Evolutionary conservation across 2,888 invertebrate genomes (phyloP).

Genomic region (Yponomeuta cagnagella): DNA sequence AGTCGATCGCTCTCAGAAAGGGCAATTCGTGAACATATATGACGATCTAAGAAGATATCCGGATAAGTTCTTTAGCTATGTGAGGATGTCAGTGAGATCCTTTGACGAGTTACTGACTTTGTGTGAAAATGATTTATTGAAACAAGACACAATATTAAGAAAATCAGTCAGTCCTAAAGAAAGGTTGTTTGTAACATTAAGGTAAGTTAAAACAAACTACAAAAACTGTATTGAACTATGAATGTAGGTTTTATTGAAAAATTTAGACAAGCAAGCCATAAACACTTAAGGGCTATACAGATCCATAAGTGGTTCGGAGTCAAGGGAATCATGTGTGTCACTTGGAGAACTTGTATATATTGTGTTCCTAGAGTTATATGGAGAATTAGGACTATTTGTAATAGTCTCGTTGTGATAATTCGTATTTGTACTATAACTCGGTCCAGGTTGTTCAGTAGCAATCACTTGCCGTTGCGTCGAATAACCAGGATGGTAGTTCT

Average conservation of each 20-base stretch:
- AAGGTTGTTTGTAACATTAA: conserved; percentile 23
- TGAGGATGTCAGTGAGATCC: conserved; percentile 24
- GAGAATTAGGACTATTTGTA: conserved; percentile 20
- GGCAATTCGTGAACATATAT: conserved; percentile 9
- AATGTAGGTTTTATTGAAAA: conserved; percentile 18
- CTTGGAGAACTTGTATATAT: conserved; percentile 16
- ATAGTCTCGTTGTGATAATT: conserved; percentile 21
- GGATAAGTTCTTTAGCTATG: conserved; percentile 22
- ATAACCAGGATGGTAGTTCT: conserved; percentile 22
- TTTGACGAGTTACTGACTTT: conserved; percentile 26
- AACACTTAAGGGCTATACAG: conserved; percentile 16
- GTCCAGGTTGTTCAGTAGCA: conserved; percentile 21
- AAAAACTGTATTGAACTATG: conserved; percentile 15
- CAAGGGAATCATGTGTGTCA: conserved; percentile 14
- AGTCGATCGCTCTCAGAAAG: background rate
- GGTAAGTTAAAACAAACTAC: conserved; percentile 20
- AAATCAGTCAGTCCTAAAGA: conserved; percentile 26
- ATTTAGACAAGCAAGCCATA: conserved; percentile 17
- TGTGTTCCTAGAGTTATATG: conserved; percentile 20
- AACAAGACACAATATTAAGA: conserved; percentile 26
- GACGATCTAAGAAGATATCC: background rate
- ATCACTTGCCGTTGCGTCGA: conserved; percentile 20
- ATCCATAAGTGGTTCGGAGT: conserved; percentile 17
- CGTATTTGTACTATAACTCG: conserved; percentile 21
- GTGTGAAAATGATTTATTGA: conserved; percentile 23